A percentile compares a stretch with the other conserved stretches of the same genome.
phyloP scores from a whole-genome alignment of 2,888 invertebrate genomes.

The Macaria liturata region DNA sequence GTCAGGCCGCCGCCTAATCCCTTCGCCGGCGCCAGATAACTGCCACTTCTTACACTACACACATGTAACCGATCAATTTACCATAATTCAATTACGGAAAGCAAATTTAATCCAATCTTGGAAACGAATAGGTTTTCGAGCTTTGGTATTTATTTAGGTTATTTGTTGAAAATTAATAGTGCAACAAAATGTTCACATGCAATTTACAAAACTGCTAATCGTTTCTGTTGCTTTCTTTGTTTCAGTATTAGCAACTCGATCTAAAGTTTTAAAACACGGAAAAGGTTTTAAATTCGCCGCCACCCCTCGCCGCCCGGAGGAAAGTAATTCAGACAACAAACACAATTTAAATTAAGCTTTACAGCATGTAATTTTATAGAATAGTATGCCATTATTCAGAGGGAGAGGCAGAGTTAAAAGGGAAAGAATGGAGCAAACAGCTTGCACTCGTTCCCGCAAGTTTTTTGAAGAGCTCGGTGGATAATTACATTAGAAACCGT shows the following conservation, averaged over 20 bases:
- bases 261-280: conserved; percentile 18
- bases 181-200: too few relatives aligned
- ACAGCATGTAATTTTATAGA: conserved; percentile 38
- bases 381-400: conserved; percentile 50
- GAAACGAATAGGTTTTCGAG: too few relatives aligned
- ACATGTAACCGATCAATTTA: conserved; percentile 43
- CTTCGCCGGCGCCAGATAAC: conserved; percentile 46
- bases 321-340: conserved; percentile 36
- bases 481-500: conserved; percentile 73
- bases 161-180: too few relatives aligned
- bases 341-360: conserved; percentile 38
- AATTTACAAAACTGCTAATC: not conserved
- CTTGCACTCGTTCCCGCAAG: conserved; percentile 57
- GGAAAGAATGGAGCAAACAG: conserved; percentile 59
- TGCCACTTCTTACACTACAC: conserved; percentile 48
- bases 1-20: conserved; percentile 71
- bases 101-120: not conserved
- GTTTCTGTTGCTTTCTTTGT: conserved; percentile 4
- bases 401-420: conserved; percentile 43
- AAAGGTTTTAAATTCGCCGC: conserved; percentile 22
- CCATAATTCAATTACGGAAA: conserved; percentile 57
- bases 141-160: too few relatives aligned
- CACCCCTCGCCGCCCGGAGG: conserved; percentile 15
- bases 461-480: conserved; percentile 64
- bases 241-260: conserved; percentile 17